These are phyloP conservation scores for Nycticebus coucang DNA, from an alignment of 2,113 vertebrate species.

Conservation along the genomic window DNA sequence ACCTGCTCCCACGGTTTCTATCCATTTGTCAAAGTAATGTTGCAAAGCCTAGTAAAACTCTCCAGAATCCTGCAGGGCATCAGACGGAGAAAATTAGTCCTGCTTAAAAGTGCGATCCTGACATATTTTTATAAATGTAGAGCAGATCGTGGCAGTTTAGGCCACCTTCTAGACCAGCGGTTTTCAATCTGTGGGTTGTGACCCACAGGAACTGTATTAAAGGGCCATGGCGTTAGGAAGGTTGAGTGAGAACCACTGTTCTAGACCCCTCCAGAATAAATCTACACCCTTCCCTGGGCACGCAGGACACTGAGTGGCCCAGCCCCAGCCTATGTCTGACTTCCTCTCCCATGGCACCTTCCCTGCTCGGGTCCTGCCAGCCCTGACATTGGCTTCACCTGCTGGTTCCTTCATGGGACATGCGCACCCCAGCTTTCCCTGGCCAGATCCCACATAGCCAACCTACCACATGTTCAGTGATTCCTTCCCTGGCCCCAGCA, in stretches of 20 bases:
- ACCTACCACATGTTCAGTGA: accelerated
- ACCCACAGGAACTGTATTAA: no score
- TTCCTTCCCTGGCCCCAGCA: neutral
- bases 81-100: neutral
- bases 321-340: neutral
- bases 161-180: neutral
- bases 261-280: neutral
- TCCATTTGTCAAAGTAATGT: neutral
- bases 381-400: neutral
- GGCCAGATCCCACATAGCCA: accelerated
- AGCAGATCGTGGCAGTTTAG: no score
- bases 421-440: neutral
- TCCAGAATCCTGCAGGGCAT: neutral
- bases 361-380: neutral
- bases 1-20: neutral
- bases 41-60: neutral
- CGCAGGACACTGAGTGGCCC: neutral
- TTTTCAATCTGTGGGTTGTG: no score
- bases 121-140: neutral
- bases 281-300: neutral
- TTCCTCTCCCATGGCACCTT: neutral
- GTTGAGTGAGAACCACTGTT: no score
- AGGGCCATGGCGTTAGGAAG: no score
- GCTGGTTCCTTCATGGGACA: neutral
- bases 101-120: neutral